Base-by-base conservation (phyloP, 2,113 vertebrate species). In the Scopus umbretta region DNA sequence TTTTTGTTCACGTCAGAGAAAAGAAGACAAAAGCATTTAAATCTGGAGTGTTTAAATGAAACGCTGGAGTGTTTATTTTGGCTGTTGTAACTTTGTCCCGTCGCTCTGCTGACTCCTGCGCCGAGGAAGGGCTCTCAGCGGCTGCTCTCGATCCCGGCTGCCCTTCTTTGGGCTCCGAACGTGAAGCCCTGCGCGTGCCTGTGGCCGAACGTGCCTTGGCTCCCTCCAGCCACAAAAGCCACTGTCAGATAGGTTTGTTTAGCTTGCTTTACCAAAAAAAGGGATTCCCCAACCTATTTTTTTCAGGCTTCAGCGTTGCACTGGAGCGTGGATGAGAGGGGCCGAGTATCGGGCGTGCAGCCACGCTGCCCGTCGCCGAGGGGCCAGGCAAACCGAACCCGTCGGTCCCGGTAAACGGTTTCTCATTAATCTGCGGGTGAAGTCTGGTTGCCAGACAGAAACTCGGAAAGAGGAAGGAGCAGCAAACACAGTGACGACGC, bases 401-500 rank as follows among this genome's bases (percentile, higher is more conserved):
- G 2, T 11, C 10, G 52, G 15, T 73, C 23, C 2, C 1, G n/a
- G 50, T 1, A 22, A 30, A 47, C 7, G 36, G n/a, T 52, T 91
- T 18, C 56, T 88, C 81, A 23, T 19, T 5, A 30, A 62, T 5
- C 67, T 16, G 15, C 1, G 45, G 79, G 40, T 40, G 75, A 17
- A 5, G 30, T 4, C 29, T 23, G 74, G 38, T n/a, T 38, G 61
- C 49, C 82, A 45, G 50, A 23, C 71, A 52, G 74, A 26, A 18
- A 2, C 67, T 25, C 0, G 21, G 94, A 42, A 92, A 90, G 97
- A 89, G 95, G 96, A 97, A 97, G 97, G 96, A 97, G 97, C 87
- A 21, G 53, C 36, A 72, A 65, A 16, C 92, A 78, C 16, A 34
- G 97, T 98, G 98, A 98, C 96, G 58, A 84, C 58, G 49, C 96